Evolutionary conservation across 2,113 vertebrate genomes (phyloP).

Genomic region (Toxostoma redivivum): DNA sequence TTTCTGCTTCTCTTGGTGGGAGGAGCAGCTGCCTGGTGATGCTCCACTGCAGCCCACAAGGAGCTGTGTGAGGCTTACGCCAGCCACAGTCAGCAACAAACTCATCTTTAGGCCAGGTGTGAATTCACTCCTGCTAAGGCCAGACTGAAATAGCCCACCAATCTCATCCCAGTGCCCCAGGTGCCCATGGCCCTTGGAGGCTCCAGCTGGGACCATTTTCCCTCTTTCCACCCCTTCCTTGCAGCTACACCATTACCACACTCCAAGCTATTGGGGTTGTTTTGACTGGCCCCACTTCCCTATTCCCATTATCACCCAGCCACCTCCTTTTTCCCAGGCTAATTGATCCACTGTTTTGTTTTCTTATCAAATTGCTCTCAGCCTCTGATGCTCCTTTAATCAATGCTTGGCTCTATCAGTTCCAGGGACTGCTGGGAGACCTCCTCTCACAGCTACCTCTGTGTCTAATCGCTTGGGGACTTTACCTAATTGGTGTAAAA

Average conservation of each 20-base stretch:
- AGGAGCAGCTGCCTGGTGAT: background rate
- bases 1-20: background rate
- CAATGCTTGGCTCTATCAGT: background rate
- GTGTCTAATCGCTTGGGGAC: background rate
- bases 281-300: background rate
- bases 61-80: background rate
- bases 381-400: slow-evolving; percentile 17
- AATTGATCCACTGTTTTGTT: slow-evolving; percentile 35
- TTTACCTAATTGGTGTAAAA: slow-evolving; percentile 55
- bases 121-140: background rate
- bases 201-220: background rate
- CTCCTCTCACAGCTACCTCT: background rate
- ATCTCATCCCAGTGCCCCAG: background rate
- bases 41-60: fast-evolving
- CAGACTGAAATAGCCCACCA: background rate
- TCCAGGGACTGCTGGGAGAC: background rate
- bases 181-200: too few species aligned
- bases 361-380: slow-evolving; percentile 15
- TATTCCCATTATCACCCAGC: background rate
- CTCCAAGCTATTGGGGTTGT: background rate
- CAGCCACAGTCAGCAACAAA: background rate
- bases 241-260: background rate
- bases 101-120: background rate
- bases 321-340: background rate
- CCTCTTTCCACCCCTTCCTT: background rate